Conservation (phyloP, 2,888 invertebrate genomes). For the Alviniconcha strummeri region DNA sequence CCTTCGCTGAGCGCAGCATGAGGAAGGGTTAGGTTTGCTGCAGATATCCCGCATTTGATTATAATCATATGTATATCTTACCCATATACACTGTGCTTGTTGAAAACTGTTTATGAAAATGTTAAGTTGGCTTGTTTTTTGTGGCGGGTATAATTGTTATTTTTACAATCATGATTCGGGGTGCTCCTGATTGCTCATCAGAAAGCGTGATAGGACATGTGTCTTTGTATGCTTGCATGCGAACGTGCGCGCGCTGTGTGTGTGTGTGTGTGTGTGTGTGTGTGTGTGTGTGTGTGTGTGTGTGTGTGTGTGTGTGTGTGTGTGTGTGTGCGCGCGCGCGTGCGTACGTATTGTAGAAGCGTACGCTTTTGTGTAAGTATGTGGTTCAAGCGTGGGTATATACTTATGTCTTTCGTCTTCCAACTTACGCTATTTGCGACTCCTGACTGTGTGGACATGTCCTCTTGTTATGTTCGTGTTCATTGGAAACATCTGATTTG, state of each 20-base stretch:
- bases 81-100: no score
- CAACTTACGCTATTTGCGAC: background rate
- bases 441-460: background rate
- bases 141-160: no score
- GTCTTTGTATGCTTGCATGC: background rate
- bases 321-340: background rate
- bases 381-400: no score
- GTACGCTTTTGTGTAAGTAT: background rate
- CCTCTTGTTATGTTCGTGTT: background rate
- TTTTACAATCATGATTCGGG: no score
- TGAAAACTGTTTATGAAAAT: no score
- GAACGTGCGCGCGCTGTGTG: background rate
- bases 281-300: background rate
- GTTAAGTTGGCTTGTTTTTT: no score
- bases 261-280: background rate
- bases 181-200: background rate
- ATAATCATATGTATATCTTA: no score
- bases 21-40: no score
- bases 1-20: background rate
- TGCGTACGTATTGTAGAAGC: background rate
- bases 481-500: background rate
- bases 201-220: background rate
- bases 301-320: constrained; percentile 1
- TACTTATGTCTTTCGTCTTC: no score
- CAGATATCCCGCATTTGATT: no score